Evolutionary conservation across 2,888 invertebrate species (phyloP).

Genomic region (Iphiclides podalirius): DNA sequence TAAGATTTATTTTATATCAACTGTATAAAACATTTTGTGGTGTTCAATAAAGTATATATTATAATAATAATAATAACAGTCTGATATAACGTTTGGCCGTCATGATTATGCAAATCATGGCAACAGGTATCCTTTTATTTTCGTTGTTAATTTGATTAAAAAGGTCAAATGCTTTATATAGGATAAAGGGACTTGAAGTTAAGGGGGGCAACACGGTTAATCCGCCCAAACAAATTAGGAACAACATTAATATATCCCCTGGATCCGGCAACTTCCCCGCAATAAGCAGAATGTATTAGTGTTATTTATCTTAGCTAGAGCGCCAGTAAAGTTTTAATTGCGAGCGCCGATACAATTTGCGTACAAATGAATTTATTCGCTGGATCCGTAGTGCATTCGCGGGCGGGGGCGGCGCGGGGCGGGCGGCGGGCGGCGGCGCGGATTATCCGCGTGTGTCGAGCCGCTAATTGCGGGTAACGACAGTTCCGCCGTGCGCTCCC

Average conservation of each 20-base stretch:
- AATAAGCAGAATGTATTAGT: constrained; percentile 79
- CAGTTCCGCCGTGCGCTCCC: constrained; percentile 32
- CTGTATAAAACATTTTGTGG: too few relatives aligned
- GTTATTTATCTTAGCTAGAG: constrained; percentile 78
- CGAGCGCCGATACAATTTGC: constrained; percentile 80
- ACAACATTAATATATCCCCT: constrained; percentile 77
- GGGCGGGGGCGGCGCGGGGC: constrained; percentile 44
- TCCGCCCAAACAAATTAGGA: constrained; percentile 76
- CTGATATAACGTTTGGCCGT: not conserved
- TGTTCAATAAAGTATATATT: too few relatives aligned
- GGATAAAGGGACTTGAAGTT: constrained; percentile 62
- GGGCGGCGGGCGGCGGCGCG: constrained; percentile 41
- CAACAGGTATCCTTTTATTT: constrained; percentile 21
- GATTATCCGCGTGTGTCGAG: constrained; percentile 72
- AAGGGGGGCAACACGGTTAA: constrained; percentile 64
- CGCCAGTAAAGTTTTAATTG: constrained; percentile 80
- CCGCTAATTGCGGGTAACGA: constrained; percentile 76
- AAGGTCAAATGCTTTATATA: constrained; percentile 39
- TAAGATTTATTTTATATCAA: too few relatives aligned
- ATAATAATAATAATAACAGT: too few relatives aligned
- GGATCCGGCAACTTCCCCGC: constrained; percentile 72
- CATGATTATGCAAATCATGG: constrained; percentile 1
- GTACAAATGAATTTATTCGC: constrained; percentile 80
- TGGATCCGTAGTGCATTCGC: constrained; percentile 75
- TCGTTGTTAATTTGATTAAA: constrained; percentile 23